Evolutionary conservation across 2,113 vertebrate genomes (phyloP).

Genomic region (Daubentonia madagascariensis): DNA sequence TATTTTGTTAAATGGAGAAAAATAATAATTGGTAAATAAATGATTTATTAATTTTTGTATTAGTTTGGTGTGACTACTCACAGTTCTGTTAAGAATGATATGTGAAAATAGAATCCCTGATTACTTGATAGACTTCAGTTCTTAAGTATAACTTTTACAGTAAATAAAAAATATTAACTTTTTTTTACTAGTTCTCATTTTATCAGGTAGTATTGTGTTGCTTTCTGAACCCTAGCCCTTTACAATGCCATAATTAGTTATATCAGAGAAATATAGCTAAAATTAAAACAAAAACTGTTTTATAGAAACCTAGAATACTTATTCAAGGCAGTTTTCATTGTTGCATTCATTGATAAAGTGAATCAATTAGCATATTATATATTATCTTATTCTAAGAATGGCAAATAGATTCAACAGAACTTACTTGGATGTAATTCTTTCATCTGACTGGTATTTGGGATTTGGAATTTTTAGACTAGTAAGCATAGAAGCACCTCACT

Average conservation of each 20-base stretch:
- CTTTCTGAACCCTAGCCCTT: not conserved
- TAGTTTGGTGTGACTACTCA: not conserved
- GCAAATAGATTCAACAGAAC: not conserved
- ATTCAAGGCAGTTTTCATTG: not conserved
- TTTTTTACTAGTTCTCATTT: not conserved
- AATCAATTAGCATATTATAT: not conserved
- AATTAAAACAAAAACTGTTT: not conserved
- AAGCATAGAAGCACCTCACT: not conserved
- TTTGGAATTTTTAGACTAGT: not conserved
- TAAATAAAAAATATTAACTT: not conserved
- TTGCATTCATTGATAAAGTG: not conserved
- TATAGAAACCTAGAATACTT: not conserved
- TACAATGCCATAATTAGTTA: not conserved
- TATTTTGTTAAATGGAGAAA: constrained; percentile 16
- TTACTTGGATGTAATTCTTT: constrained; percentile 29
- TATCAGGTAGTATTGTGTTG: not conserved
- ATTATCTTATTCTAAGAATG: not conserved
- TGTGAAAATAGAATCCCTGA: not conserved
- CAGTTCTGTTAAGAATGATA: not conserved
- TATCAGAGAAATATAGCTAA: not conserved
- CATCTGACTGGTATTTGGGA: not conserved
- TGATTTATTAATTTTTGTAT: constrained; percentile 4
- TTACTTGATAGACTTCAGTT: not conserved
- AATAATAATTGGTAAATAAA: constrained; percentile 29
- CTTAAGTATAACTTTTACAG: not conserved